Percentiles rank a stretch among this genome's conserved stretches.
These are phyloP conservation scores for Schizopygopsis malacanthus DNA, from an alignment of 2,797 vertebrate species.

Conservation along the genomic window DNA sequence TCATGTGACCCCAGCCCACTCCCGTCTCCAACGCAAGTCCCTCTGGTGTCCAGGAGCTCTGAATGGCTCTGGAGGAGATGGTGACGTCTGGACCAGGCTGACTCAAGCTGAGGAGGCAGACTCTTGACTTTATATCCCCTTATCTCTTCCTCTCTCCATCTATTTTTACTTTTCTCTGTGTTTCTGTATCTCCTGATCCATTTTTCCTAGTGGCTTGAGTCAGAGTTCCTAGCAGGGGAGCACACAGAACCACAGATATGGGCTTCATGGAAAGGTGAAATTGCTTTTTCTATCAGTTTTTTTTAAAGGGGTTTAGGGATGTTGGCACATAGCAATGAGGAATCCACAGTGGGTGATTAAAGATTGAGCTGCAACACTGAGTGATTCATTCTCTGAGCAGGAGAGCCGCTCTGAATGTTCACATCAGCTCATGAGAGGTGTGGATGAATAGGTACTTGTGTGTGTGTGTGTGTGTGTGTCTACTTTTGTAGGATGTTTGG, in stretches of 20 bases:
- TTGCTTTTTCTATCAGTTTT: slow-evolving; percentile 14
- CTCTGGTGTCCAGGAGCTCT: slow-evolving; percentile 32
- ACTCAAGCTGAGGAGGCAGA: slow-evolving; percentile 52
- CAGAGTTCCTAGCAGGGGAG: slow-evolving; percentile 24
- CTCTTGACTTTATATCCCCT: slow-evolving; percentile 54
- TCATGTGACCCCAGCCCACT: slow-evolving; percentile 41
- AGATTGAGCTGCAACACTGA: slow-evolving; percentile 42
- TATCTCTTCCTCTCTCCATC: slow-evolving; percentile 21
- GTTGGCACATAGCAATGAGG: slow-evolving; percentile 10
- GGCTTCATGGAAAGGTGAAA: slow-evolving; percentile 25
- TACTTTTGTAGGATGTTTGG: slow-evolving; percentile 25
- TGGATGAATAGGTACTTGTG: slow-evolving; percentile 39
- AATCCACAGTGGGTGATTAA: slow-evolving; percentile 29
- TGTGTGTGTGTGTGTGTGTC: background rate
- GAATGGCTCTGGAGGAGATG: slow-evolving; percentile 54
- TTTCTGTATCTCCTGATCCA: slow-evolving; percentile 23
- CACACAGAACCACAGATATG: background rate
- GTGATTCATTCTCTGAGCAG: slow-evolving; percentile 36
- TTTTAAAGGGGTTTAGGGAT: slow-evolving; percentile 18
- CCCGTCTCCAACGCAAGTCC: slow-evolving; percentile 13
- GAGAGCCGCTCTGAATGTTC: slow-evolving; percentile 27
- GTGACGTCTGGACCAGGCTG: slow-evolving; percentile 57
- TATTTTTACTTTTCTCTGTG: slow-evolving; percentile 45
- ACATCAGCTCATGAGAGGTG: slow-evolving; percentile 33
- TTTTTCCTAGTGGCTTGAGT: slow-evolving; percentile 22